Percentiles rank a stretch among this genome's conserved stretches.
These are phyloP conservation scores for Drosophila putrida DNA, from an alignment of 2,888 invertebrate species.

Conservation along the genomic window DNA sequence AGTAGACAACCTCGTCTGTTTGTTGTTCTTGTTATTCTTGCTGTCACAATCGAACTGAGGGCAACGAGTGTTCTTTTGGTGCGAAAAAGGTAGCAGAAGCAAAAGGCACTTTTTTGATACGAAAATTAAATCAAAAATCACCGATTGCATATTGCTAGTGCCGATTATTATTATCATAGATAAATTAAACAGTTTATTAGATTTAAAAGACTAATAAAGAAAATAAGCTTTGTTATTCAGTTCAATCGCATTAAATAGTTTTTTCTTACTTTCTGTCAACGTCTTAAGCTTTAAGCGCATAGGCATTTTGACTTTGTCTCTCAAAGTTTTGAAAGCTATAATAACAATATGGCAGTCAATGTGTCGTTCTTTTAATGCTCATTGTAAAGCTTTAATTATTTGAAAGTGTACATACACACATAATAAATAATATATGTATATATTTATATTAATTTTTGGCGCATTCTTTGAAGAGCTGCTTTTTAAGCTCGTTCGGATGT, in stretches of 20 bases:
- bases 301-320: conserved; percentile 52
- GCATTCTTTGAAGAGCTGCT: conserved; percentile 27
- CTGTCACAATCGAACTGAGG: conserved; percentile 16
- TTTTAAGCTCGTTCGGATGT: conserved; percentile 44
- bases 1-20: conserved; percentile 49
- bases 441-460: neutral
- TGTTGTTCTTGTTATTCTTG: conserved; percentile 10
- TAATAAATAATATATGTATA: neutral
- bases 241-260: neutral
- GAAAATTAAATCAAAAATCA: neutral
- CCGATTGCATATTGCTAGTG: neutral
- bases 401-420: conserved; percentile 1
- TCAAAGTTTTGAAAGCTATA: conserved; percentile 62
- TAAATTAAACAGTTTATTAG: neutral
- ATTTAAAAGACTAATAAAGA: neutral
- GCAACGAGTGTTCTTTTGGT: conserved; percentile 28
- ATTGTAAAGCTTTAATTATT: conserved; percentile 39
- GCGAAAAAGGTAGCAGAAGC: conserved; percentile 15
- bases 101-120: neutral
- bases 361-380: conserved; percentile 15
- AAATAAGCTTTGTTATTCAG: conserved; percentile 22
- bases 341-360: conserved; percentile 10
- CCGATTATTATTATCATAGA: neutral
- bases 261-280: conserved; percentile 7
- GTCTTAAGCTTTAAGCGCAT: conserved; percentile 74